Evolutionary conservation across 2,888 invertebrate genomes (phyloP).

Genomic region (Hesperia comma): DNA sequence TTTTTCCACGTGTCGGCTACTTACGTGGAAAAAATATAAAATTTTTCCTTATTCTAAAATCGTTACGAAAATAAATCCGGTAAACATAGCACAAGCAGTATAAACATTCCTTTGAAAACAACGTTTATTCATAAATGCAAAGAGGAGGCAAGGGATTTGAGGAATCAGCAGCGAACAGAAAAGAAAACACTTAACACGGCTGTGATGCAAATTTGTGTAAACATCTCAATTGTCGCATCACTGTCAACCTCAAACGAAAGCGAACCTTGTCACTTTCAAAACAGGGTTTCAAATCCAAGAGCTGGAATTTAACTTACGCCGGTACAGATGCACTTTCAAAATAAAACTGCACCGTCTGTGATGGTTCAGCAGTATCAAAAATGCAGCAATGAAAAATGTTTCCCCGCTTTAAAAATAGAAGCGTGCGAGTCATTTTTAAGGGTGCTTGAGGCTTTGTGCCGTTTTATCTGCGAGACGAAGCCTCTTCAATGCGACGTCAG

Average conservation of each 20-base stretch:
- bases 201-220: slow-evolving; percentile 19
- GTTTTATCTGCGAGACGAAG: slow-evolving; percentile 59
- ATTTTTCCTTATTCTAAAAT: no score
- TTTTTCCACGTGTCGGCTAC: no score
- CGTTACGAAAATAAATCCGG: background rate
- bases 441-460: slow-evolving; percentile 68
- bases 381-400: slow-evolving; percentile 59
- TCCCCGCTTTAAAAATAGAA: slow-evolving; percentile 68
- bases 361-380: slow-evolving; percentile 46
- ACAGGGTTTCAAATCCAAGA: background rate
- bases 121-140: slow-evolving; percentile 20
- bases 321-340: background rate
- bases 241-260: slow-evolving; percentile 1
- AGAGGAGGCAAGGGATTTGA: slow-evolving; percentile 14
- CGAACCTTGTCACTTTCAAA: background rate
- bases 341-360: slow-evolving; percentile 15
- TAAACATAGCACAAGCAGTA: background rate
- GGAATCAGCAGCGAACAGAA: slow-evolving; percentile 24
- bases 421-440: slow-evolving; percentile 50
- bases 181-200: slow-evolving; percentile 20
- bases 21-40: no score
- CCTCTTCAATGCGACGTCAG: slow-evolving; percentile 56
- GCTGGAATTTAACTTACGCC: background rate
- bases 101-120: slow-evolving; percentile 19
- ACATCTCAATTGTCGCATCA: slow-evolving; percentile 12